phyloP scores from a whole-genome alignment of 2,797 vertebrate genomes.

The Crypturellus tataupa region DNA sequence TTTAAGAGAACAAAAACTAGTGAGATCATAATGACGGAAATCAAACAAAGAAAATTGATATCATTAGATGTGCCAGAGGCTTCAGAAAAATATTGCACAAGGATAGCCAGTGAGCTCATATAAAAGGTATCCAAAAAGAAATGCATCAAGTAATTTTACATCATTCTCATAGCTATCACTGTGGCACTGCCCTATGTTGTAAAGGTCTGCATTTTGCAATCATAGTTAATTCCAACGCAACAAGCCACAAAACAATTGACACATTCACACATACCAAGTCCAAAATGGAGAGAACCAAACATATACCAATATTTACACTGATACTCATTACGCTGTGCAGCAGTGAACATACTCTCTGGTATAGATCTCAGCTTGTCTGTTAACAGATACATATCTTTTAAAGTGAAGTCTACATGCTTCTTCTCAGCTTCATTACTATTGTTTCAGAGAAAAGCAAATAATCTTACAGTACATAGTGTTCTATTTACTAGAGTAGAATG shows the following conservation, averaged over 20 bases:
- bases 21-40: not conserved
- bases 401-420: not conserved
- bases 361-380: slow-evolving; percentile 29
- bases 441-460: slow-evolving; percentile 26
- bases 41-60: not conserved
- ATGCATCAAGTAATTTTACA: not conserved
- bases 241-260: not conserved
- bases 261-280: not conserved
- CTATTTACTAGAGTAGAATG: not conserved
- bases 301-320: not conserved
- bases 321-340: not conserved
- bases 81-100: not conserved
- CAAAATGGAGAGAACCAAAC: not conserved
- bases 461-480: not conserved
- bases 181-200: not conserved
- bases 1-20: not conserved
- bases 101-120: not conserved
- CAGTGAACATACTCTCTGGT: not conserved
- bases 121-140: not conserved
- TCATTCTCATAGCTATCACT: not conserved
- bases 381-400: not conserved
- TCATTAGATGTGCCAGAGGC: not conserved
- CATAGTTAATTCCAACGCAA: not conserved
- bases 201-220: not conserved
- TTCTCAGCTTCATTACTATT: not conserved